Evolutionary conservation across 2,888 invertebrate species (phyloP).

Genomic region (Drosophila kokeensis): DNA sequence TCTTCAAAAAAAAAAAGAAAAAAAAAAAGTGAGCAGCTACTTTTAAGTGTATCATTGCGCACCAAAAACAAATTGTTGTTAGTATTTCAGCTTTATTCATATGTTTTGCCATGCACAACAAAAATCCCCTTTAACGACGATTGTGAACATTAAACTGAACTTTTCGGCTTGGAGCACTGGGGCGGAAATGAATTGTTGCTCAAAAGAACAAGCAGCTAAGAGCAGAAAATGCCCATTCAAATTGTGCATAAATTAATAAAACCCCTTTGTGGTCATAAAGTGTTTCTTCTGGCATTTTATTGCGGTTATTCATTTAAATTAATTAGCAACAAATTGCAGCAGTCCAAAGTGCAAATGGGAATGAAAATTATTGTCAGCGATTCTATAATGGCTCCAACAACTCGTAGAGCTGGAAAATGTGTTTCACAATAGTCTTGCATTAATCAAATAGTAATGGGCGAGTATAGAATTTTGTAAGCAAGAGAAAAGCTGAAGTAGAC

Average conservation of each 20-base stretch:
- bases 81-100: not conserved
- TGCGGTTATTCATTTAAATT: slow-evolving; percentile 67
- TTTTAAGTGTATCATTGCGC: not conserved
- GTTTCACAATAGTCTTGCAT: not conserved
- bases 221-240: not conserved
- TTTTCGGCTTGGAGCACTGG: not conserved
- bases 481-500: not conserved
- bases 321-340: slow-evolving; percentile 54
- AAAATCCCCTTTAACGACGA: not conserved
- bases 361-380: slow-evolving; percentile 20
- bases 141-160: not conserved
- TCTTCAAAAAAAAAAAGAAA: slow-evolving; percentile 4
- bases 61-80: not conserved
- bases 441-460: slow-evolving; percentile 10
- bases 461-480: not conserved
- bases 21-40: not conserved
- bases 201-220: slow-evolving; percentile 1
- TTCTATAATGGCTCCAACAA: slow-evolving; percentile 22
- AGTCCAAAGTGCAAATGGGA: slow-evolving; percentile 2
- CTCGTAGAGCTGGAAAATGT: not conserved
- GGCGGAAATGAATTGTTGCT: slow-evolving; percentile 40
- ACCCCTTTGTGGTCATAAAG: slow-evolving; percentile 58
- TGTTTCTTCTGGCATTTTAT: slow-evolving; percentile 49
- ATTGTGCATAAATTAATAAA: slow-evolving; percentile 31
- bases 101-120: not conserved